phyloP scores from a whole-genome alignment of 2,113 vertebrate species.

The Helogale parvula region DNA sequence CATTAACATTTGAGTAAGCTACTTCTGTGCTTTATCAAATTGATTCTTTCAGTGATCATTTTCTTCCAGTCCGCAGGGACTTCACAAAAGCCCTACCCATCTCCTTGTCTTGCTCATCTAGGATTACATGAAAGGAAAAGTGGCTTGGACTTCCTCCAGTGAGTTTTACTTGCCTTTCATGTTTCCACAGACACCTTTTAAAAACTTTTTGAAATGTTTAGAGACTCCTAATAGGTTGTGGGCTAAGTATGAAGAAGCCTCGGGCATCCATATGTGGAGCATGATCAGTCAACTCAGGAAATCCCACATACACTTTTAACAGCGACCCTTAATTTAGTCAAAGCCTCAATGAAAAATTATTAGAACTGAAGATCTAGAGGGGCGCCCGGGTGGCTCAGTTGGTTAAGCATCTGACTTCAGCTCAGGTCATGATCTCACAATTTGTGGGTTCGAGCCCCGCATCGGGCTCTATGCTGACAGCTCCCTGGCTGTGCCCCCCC shows the following conservation, averaged over 20 bases:
- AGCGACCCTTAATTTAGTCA: neutral
- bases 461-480: no score
- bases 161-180: neutral
- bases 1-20: neutral
- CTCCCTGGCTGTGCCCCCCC: no score
- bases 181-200: neutral
- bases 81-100: conserved; percentile 7
- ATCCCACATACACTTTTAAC: neutral
- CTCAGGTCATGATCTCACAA: no score
- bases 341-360: neutral
- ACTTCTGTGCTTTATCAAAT: neutral
- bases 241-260: neutral
- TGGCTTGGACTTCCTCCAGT: neutral
- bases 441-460: no score
- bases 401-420: no score
- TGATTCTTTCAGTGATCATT: neutral
- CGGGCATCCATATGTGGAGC: neutral
- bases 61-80: neutral
- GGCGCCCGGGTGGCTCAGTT: no score
- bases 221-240: neutral
- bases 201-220: neutral
- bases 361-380: neutral
- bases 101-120: neutral
- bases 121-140: neutral
- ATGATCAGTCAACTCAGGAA: neutral